phyloP scores from a whole-genome alignment of 2,113 vertebrate genomes.

The Coregonus clupeaformis region DNA sequence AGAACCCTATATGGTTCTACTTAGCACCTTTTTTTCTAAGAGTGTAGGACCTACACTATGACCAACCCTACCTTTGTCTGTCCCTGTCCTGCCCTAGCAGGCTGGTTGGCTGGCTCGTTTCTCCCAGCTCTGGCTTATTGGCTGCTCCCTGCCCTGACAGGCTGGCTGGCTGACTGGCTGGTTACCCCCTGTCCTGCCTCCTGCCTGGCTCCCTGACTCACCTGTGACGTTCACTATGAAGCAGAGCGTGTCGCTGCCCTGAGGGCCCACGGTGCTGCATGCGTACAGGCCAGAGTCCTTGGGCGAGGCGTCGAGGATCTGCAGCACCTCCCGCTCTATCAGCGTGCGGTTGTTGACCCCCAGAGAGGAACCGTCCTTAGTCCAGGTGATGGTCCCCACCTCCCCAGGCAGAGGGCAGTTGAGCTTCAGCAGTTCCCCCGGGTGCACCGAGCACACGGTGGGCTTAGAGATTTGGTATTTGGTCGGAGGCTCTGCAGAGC shows the following conservation, averaged over 20 bases:
- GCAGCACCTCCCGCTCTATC: constrained; percentile 91
- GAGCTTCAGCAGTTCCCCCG: constrained; percentile 90
- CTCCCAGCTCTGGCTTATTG: no score
- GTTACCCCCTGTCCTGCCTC: constrained; percentile 1
- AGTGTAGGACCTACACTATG: no score
- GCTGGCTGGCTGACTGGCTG: not conserved
- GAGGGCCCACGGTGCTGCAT: constrained; percentile 84
- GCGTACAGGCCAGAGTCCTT: constrained; percentile 97
- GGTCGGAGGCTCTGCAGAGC: constrained; percentile 88
- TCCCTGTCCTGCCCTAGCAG: no score
- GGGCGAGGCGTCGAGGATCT: constrained; percentile 90
- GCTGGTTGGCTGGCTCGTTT: no score
- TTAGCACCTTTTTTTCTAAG: no score
- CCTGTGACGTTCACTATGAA: constrained; percentile 99
- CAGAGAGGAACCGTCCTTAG: constrained; percentile 94
- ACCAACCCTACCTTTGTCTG: no score
- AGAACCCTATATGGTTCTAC: no score
- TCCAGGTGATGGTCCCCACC: constrained; percentile 89
- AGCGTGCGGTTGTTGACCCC: constrained; percentile 93
- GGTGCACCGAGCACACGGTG: constrained; percentile 86
- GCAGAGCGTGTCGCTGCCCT: constrained; percentile 88
- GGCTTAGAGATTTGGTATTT: constrained; percentile 98
- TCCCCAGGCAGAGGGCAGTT: constrained; percentile 86
- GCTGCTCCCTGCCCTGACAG: no score
- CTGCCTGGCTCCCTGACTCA: constrained; percentile 75